phyloP scores from a whole-genome alignment of 2,113 vertebrate genomes.

The Natator depressus region DNA sequence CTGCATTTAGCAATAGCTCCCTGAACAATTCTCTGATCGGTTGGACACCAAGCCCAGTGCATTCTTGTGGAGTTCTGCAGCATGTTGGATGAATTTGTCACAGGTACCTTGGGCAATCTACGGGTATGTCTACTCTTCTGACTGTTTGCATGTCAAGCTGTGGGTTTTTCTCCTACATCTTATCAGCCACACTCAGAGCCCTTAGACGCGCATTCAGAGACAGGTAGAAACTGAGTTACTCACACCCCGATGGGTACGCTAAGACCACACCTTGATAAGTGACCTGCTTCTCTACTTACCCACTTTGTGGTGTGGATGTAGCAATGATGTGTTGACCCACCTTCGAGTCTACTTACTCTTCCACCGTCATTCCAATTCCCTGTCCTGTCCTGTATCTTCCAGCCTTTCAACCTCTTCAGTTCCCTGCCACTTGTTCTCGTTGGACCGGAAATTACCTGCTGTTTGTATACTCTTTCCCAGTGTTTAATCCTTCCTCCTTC shows the following conservation, averaged over 20 bases:
- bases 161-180: not conserved
- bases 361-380: too few species aligned
- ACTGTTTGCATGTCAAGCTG: not conserved
- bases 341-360: too few species aligned
- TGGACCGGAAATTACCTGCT: too few species aligned
- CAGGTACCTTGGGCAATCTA: not conserved
- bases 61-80: not conserved
- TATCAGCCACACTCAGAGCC: not conserved
- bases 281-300: not conserved
- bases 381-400: too few species aligned
- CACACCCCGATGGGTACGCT: too few species aligned
- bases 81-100: fast-evolving
- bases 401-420: too few species aligned
- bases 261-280: not conserved
- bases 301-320: not conserved
- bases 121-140: not conserved
- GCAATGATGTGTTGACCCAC: not conserved
- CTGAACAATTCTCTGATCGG: not conserved
- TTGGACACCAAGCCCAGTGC: not conserved
- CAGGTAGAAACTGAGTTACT: not conserved
- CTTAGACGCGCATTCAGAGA: not conserved
- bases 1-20: not conserved
- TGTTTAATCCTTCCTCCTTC: not conserved
- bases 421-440: too few species aligned
- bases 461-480: too few species aligned